Percentiles rank a stretch among this genome's conserved stretches.
These are phyloP conservation scores for Orbicella faveolata DNA, from an alignment of 64 coral and sea anemone species.

Conservation along the genomic window DNA sequence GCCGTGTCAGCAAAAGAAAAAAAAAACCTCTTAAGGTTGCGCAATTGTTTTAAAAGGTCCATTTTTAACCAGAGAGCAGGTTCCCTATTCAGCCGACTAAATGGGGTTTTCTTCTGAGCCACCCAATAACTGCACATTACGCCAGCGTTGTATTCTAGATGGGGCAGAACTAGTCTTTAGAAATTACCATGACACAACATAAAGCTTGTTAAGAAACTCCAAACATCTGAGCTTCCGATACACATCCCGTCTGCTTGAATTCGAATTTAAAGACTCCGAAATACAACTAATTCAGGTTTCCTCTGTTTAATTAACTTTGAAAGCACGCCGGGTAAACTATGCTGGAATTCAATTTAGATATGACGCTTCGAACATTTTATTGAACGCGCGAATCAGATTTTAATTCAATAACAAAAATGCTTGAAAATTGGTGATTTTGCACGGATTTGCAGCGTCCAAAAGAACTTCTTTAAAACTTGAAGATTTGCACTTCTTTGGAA, in stretches of 20 bases:
- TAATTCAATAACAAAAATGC: constrained; percentile 12
- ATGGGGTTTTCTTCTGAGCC: background rate
- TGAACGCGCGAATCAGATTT: constrained; percentile 17
- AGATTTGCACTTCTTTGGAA: background rate
- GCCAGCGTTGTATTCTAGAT: background rate
- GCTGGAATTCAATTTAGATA: constrained; percentile 23
- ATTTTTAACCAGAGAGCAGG: background rate
- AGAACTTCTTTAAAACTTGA: background rate
- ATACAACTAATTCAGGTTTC: background rate
- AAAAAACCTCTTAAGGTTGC: background rate
- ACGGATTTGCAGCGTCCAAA: background rate
- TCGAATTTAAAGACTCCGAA: background rate
- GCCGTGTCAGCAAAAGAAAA: background rate
- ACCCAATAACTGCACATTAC: background rate
- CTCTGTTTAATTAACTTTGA: constrained; percentile 16
- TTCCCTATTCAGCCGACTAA: background rate
- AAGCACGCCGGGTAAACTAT: background rate
- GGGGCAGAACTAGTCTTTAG: background rate
- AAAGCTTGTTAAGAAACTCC: background rate
- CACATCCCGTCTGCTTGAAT: background rate
- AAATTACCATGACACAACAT: background rate
- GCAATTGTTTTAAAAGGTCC: background rate
- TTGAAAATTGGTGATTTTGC: constrained; percentile 18
- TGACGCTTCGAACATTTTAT: constrained; percentile 5
- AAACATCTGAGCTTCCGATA: background rate